A percentile compares a stretch with the other conserved stretches of the same genome.
phyloP scores from a whole-genome alignment of 2,113 vertebrate genomes.

The Petrocephalus microphthalmus region DNA sequence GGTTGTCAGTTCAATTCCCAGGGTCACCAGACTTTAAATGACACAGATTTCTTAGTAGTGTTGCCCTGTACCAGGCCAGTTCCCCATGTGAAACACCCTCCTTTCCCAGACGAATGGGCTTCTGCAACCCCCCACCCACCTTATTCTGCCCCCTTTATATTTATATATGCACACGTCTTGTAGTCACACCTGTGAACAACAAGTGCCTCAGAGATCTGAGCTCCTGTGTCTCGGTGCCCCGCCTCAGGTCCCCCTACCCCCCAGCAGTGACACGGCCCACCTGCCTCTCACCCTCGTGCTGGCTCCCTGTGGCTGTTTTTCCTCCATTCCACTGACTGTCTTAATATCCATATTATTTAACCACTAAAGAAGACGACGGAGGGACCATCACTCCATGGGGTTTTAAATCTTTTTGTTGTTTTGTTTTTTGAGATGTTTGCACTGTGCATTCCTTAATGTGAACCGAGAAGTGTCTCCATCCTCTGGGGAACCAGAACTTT shows the following conservation, averaged over 20 bases:
- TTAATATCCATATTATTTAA: constrained; percentile 32
- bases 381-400: constrained; percentile 17
- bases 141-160: neutral
- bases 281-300: neutral
- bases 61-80: neutral
- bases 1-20: neutral
- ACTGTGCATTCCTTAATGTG: constrained; percentile 49
- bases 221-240: neutral
- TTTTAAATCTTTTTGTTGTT: constrained; percentile 19
- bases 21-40: neutral
- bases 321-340: constrained; percentile 28
- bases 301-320: constrained; percentile 24
- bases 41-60: neutral
- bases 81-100: neutral
- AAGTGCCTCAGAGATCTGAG: neutral
- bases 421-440: constrained; percentile 30
- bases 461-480: constrained; percentile 35
- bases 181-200: neutral
- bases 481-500: constrained; percentile 20
- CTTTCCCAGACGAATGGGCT: constrained; percentile 7
- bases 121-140: neutral
- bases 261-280: neutral
- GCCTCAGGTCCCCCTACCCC: neutral
- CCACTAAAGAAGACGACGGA: constrained; percentile 39
- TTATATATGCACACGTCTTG: neutral